Percentiles rank a stretch among this genome's conserved stretches.
Evolutionary conservation across 1,140 invertebrate species (phyloP).

Genomic region (Drosophila guanche): DNA sequence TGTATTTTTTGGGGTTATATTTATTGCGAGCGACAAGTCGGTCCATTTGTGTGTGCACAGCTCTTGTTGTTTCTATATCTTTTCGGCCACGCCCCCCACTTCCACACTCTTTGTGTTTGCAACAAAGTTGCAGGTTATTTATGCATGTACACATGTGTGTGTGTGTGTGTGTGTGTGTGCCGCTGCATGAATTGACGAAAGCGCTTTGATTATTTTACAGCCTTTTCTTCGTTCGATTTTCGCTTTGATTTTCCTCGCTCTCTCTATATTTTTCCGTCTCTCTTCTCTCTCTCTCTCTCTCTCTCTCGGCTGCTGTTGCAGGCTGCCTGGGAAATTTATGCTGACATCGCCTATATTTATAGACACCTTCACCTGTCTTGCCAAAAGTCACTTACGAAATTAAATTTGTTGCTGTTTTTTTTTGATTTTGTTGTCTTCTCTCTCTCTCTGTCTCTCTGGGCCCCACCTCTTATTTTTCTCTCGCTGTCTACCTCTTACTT

Average conservation of each 20-base stretch:
- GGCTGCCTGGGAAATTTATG: slow-evolving; percentile 56
- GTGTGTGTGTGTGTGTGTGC: background rate
- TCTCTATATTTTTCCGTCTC: background rate
- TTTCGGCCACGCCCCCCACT: background rate
- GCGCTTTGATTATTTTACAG: slow-evolving; percentile 59
- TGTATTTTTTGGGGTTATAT: slow-evolving; percentile 17
- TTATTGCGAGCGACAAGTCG: slow-evolving; percentile 49
- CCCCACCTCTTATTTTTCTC: background rate
- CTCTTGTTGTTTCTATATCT: background rate
- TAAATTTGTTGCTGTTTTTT: slow-evolving; percentile 58
- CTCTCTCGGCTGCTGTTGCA: background rate
- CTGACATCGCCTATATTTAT: slow-evolving; percentile 72
- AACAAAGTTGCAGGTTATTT: slow-evolving; percentile 15
- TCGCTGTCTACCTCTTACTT: slow-evolving; percentile 10
- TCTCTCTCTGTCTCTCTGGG: background rate
- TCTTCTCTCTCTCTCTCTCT: background rate
- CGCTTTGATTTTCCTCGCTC: slow-evolving; percentile 60
- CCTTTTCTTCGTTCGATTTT: slow-evolving; percentile 13
- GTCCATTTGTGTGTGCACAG: slow-evolving; percentile 39
- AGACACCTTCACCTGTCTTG: slow-evolving; percentile 76
- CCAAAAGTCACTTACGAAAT: slow-evolving; percentile 76
- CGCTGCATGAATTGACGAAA: slow-evolving; percentile 14
- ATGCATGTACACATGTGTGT: slow-evolving; percentile 1
- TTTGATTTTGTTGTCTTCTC: background rate
- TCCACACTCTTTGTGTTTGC: background rate